Conservation (phyloP, 2,888 invertebrate species). For the Stenolophus ochropezus region DNA sequence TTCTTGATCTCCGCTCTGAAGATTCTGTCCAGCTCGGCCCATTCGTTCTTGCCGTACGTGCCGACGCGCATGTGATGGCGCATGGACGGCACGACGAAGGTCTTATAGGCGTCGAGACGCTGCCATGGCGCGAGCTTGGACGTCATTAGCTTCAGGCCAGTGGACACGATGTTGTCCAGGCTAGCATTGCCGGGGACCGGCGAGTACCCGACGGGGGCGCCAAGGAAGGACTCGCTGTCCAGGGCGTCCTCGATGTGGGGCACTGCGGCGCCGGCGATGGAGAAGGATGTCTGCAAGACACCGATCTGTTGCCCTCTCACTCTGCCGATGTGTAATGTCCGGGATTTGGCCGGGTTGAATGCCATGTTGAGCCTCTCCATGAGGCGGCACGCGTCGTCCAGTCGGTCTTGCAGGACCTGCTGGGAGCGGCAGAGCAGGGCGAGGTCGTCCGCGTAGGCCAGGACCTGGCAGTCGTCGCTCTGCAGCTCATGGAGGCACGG, state of each 20-base stretch:
- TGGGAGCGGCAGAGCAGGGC: background rate
- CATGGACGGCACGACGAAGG: too few species aligned
- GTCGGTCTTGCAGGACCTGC: background rate
- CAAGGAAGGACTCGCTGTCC: background rate
- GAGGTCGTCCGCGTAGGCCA: constrained; percentile 4
- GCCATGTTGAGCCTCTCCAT: background rate
- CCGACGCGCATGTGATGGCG: constrained; percentile 18
- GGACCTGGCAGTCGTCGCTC: background rate
- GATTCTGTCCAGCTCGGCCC: background rate
- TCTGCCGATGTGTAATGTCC: background rate
- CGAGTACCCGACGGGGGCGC: background rate
- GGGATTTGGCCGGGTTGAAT: constrained; percentile 2
- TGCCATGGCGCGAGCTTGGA: constrained; percentile 48
- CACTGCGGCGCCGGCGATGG: background rate
- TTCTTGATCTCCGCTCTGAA: background rate
- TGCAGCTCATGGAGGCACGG: constrained; percentile 6
- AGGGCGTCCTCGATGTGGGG: background rate
- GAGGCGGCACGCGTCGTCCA: background rate
- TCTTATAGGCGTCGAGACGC: constrained; percentile 20
- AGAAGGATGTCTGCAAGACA: background rate
- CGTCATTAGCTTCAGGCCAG: background rate
- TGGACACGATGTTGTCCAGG: background rate
- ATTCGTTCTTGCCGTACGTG: background rate
- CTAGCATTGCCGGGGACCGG: background rate
- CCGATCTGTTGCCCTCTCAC: background rate